Percentiles rank a stretch among this genome's conserved stretches.
Evolutionary conservation across 2,113 vertebrate genomes (phyloP).

Genomic region (Aythya baeri): DNA sequence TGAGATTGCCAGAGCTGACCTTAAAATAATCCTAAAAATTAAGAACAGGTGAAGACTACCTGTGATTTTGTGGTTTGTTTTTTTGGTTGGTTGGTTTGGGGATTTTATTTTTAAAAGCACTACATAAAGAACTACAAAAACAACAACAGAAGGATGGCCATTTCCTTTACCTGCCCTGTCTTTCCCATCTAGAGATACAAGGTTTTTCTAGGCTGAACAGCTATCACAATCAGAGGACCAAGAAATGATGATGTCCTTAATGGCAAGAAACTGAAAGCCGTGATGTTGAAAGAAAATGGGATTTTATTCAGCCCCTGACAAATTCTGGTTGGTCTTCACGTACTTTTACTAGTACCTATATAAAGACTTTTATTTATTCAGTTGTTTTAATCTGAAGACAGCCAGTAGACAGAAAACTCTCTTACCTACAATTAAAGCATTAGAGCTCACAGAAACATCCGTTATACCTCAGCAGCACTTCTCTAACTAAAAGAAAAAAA

Average conservation of each 20-base stretch:
- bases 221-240: not conserved
- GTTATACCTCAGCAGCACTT: not conserved
- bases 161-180: not conserved
- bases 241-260: not conserved
- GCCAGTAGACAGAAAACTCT: conserved; percentile 3
- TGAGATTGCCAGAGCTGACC: not conserved
- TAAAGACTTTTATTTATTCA: not conserved
- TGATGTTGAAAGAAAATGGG: not conserved
- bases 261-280: not conserved
- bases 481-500: not conserved
- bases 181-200: not conserved
- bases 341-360: not conserved
- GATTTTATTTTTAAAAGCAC: not conserved
- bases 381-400: conserved; percentile 30
- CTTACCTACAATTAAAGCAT: conserved; percentile 29
- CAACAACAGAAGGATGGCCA: not conserved
- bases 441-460: conserved; percentile 5
- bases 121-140: not conserved
- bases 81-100: not conserved
- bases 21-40: not conserved
- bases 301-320: not conserved
- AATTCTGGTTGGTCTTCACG: not conserved
- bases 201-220: not conserved
- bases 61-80: not conserved
- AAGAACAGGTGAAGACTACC: not conserved